Base-by-base conservation (phyloP, 2,797 vertebrate species). In the Melanotaenia trifasciata region DNA sequence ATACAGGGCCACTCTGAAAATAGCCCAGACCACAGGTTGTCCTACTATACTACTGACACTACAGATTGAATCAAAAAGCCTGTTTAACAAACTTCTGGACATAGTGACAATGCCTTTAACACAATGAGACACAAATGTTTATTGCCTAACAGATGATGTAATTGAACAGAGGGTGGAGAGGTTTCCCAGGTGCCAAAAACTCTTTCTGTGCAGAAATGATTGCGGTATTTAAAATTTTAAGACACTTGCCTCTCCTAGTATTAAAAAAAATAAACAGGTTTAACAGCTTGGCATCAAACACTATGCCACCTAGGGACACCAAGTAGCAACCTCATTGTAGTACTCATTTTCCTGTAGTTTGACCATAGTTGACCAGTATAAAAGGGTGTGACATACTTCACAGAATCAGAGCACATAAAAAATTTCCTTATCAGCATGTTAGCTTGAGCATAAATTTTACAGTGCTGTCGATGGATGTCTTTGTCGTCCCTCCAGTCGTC, bases 1-100 rank as follows among this genome's bases (percentile, higher is more conserved):
- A 81, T 85, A 89, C 81, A 83, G 73, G 57, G 74, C 68, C 78
- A 79, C 66, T 78, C 82, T 84, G 81, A 83, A 90, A 90, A 92
- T 82, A 92, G 83, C 75, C 68, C 54, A 45, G 51, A 84, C 63
- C 69, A 64, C 59, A 76, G 77, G 80, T 40, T 76, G 74, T 56
- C 72, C 82, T 61, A 68, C 69, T 84, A 82, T 69, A 67, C 63
- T 9, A 72, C 61, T 26, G n/a, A 81, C 47, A 74, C 64, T 47
- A 76, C 13, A 3, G 62, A 53, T 47, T 45, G 43, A 35, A 74
- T 84, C 65, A 72, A 76, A 59, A 76, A 67, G 59, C n/a, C 69
- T 53, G 30, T 36, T 74, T 53, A 24, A 74, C 35, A 71, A 16
- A 74, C 58, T 24, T 65, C 47, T 82, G 68, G 18, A 54, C 8